Evolutionary conservation across 2,797 vertebrate species (phyloP).

Genomic region (Cheirogaleus major): DNA sequence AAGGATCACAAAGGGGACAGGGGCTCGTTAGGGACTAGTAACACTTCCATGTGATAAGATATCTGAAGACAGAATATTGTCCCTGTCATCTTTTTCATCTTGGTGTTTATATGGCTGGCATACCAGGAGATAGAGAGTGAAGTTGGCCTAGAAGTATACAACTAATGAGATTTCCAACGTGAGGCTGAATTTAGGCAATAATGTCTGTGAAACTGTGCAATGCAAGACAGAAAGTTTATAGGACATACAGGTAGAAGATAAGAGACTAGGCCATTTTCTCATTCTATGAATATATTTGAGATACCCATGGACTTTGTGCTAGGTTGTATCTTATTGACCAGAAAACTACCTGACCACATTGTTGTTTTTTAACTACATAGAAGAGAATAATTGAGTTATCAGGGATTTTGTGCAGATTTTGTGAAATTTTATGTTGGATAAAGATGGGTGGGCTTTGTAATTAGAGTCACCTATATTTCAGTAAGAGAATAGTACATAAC

Average conservation of each 20-base stretch:
- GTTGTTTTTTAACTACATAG: not conserved
- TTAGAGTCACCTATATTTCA: not conserved
- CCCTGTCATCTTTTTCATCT: not conserved
- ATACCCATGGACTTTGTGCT: not conserved
- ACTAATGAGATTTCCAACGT: not conserved
- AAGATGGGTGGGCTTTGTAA: not conserved
- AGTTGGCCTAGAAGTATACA: constrained; percentile 3
- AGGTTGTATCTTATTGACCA: not conserved
- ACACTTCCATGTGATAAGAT: not conserved
- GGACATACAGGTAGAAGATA: not conserved
- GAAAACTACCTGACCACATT: not conserved
- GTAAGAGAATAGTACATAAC: not conserved
- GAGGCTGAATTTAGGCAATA: not conserved
- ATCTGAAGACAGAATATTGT: not conserved
- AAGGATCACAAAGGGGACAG: not conserved
- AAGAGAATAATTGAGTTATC: not conserved
- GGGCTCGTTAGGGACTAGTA: not conserved
- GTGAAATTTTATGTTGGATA: constrained; percentile 21
- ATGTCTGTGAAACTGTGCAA: not conserved
- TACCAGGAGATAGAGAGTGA: not conserved
- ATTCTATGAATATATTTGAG: not conserved
- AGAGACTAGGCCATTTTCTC: not conserved
- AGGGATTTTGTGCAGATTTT: not conserved
- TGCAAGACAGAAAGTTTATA: not conserved
- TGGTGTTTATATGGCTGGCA: not conserved